These are phyloP conservation scores for Gallinago nigripennis DNA, from an alignment of 2,797 vertebrate species.

Conservation along the genomic window DNA sequence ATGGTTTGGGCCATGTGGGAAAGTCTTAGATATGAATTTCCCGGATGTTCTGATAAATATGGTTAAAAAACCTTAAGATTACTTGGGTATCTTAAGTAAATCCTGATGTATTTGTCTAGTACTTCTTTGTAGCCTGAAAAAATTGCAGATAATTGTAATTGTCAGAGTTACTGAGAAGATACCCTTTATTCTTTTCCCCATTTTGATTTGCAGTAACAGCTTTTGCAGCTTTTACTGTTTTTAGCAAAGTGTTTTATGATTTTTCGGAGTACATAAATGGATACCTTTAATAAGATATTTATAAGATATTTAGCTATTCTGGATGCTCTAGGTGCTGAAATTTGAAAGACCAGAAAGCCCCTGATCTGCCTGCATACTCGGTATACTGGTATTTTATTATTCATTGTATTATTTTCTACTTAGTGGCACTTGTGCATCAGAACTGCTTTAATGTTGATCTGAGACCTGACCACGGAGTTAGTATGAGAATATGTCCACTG, in stretches of 20 bases:
- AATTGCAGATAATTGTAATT: background rate
- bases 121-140: background rate
- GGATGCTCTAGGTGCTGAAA: background rate
- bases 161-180: background rate
- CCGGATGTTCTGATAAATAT: background rate
- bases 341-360: background rate
- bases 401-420: background rate
- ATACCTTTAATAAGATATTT: background rate
- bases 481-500: background rate
- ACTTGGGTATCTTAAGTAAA: background rate
- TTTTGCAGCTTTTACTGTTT: background rate
- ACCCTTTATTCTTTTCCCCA: background rate
- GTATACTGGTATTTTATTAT: background rate
- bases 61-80: background rate
- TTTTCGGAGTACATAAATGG: background rate
- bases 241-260: background rate
- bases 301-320: background rate
- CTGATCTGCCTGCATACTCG: background rate
- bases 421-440: background rate
- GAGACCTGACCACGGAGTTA: background rate
- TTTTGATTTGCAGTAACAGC: background rate
- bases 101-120: background rate
- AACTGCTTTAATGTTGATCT: background rate
- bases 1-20: background rate
- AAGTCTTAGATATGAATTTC: background rate